A percentile compares a stretch with the other conserved stretches of the same genome.
phyloP scores from a whole-genome alignment of 1,140 invertebrate genomes.

The Wasmannia auropunctata region DNA sequence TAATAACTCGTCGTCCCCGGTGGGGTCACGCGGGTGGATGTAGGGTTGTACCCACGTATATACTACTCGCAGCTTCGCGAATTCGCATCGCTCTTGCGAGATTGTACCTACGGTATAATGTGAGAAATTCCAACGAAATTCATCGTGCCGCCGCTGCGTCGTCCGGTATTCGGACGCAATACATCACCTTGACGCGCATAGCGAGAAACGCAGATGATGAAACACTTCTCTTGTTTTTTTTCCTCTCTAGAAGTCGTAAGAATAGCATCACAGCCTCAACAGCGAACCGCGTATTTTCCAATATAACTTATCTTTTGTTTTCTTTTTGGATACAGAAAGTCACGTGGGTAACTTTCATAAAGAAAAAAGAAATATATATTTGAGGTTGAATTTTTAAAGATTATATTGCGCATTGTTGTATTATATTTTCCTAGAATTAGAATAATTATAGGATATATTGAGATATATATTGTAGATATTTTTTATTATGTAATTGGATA shows the following conservation, averaged over 20 bases:
- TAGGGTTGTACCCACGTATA: background rate
- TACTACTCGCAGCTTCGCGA: background rate
- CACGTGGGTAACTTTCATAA: background rate
- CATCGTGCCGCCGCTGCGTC: constrained; percentile 11
- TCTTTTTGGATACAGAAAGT: background rate
- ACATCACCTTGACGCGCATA: constrained; percentile 3
- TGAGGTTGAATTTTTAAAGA: background rate
- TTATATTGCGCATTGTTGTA: too few relatives aligned
- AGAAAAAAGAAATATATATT: background rate
- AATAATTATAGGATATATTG: background rate
- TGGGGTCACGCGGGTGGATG: constrained; percentile 14
- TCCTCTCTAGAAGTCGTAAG: background rate
- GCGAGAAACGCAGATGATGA: background rate
- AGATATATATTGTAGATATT: background rate
- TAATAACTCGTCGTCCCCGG: constrained; percentile 64
- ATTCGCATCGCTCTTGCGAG: constrained; percentile 5
- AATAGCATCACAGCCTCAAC: background rate
- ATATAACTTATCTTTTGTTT: background rate
- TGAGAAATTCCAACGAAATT: constrained; percentile 38
- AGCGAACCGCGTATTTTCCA: background rate
- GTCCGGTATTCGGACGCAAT: background rate
- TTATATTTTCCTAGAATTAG: too few relatives aligned
- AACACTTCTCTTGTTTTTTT: background rate
- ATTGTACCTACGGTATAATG: background rate
- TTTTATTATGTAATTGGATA: background rate